These are phyloP conservation scores for Hypena proboscidalis DNA, from an alignment of 2,888 invertebrate species.

Conservation along the genomic window DNA sequence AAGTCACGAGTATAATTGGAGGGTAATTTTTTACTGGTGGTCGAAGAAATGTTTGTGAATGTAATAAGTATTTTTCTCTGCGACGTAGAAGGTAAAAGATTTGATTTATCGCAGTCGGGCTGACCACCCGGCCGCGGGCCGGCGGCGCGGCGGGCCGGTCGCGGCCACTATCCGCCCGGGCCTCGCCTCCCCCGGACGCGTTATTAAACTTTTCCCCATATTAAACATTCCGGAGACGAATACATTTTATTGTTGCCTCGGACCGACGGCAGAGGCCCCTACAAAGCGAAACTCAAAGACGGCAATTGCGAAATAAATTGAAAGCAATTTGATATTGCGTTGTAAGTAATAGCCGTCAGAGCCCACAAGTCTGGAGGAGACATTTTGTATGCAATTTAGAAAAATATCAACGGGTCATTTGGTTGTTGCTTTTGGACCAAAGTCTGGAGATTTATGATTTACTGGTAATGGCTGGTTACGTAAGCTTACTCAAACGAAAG, in stretches of 20 bases:
- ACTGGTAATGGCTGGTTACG: slow-evolving; percentile 25
- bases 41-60: slow-evolving; percentile 74
- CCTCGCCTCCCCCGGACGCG: slow-evolving; percentile 76
- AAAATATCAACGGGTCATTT: slow-evolving; percentile 70
- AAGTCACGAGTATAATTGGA: slow-evolving; percentile 41
- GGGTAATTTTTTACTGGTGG: slow-evolving; percentile 46
- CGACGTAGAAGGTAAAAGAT: slow-evolving; percentile 80
- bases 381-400: slow-evolving; percentile 79
- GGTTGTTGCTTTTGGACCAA: slow-evolving; percentile 55
- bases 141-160: slow-evolving; percentile 49
- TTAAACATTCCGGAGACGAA: slow-evolving; percentile 86
- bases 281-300: slow-evolving; percentile 86
- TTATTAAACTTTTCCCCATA: slow-evolving; percentile 86
- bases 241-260: slow-evolving; percentile 86
- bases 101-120: slow-evolving; percentile 83
- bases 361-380: slow-evolving; percentile 74
- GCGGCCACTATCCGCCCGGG: slow-evolving; percentile 47
- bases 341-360: slow-evolving; percentile 84
- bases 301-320: slow-evolving; percentile 86
- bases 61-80: slow-evolving; percentile 80
- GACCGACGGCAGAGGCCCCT: slow-evolving; percentile 84
- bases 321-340: slow-evolving; percentile 86
- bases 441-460: slow-evolving; percentile 50
- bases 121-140: slow-evolving; percentile 64
- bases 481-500: slow-evolving; percentile 6